phyloP scores from a whole-genome alignment of 2,888 invertebrate genomes.

The Pristionchus entomophagus region DNA sequence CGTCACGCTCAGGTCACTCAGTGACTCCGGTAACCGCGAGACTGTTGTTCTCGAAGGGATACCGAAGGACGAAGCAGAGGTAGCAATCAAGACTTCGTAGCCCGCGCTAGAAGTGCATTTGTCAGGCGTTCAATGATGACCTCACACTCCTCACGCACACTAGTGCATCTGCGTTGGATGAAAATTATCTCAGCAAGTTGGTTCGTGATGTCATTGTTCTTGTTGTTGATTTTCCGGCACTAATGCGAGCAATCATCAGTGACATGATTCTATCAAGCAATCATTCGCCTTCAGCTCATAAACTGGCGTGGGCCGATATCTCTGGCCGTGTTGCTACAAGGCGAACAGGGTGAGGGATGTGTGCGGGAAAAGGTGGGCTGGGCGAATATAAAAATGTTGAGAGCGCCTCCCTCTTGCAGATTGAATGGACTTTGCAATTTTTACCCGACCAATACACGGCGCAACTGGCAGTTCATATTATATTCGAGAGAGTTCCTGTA shows the following conservation, averaged over 20 bases:
- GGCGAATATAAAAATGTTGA: neutral
- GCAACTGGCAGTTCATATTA: neutral
- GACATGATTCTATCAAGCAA: no score
- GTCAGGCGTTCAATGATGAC: neutral
- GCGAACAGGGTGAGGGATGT: neutral
- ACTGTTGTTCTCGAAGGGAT: neutral
- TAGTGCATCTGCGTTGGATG: no score
- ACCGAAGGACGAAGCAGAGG: neutral
- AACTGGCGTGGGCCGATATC: conserved; percentile 21
- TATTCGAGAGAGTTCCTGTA: neutral
- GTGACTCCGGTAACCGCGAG: no score
- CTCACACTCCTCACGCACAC: neutral
- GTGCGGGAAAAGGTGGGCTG: neutral
- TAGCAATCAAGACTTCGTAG: neutral
- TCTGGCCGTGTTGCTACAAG: neutral
- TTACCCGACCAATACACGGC: neutral
- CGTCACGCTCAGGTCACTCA: neutral
- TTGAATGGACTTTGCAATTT: neutral
- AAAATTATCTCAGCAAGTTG: neutral
- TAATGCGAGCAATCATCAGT: neutral
- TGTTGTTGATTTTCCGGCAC: no score
- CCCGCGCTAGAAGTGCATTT: neutral
- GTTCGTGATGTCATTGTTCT: no score
- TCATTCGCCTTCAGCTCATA: neutral
- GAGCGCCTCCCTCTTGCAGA: neutral